These are phyloP conservation scores for Acrocephalus kingi DNA, from an alignment of 2,113 vertebrate genomes.

Conservation along the genomic window DNA sequence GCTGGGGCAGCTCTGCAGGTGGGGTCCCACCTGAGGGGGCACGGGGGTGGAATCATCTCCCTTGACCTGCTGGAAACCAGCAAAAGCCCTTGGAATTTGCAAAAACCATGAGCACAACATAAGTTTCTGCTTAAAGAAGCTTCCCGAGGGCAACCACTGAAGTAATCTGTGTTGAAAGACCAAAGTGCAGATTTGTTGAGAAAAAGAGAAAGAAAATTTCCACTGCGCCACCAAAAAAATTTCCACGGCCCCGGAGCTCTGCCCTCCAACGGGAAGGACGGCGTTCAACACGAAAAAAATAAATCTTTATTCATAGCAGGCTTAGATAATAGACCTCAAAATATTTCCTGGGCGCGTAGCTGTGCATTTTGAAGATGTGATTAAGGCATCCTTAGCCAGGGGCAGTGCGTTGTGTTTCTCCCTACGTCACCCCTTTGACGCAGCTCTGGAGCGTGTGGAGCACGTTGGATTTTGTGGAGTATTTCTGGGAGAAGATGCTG, in stretches of 20 bases:
- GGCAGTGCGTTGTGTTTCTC: neutral
- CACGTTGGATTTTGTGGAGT: neutral
- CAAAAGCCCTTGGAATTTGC: neutral
- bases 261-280: neutral
- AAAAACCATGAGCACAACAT: neutral
- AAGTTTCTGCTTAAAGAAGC: constrained; percentile 12
- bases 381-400: neutral
- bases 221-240: constrained; percentile 2
- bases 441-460: neutral
- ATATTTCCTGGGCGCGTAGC: neutral
- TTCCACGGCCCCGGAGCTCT: neutral
- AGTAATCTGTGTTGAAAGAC: constrained; percentile 26
- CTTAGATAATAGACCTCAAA: constrained; percentile 37
- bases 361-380: neutral
- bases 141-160: constrained; percentile 31
- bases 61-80: neutral
- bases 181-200: constrained; percentile 8
- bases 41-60: neutral
- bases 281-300: neutral
- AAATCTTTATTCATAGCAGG: neutral
- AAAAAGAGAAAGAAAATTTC: constrained; percentile 19
- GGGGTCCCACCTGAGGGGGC: neutral
- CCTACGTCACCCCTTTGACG: neutral
- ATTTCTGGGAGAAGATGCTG: neutral
- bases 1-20: neutral